phyloP scores from a whole-genome alignment of 2,113 vertebrate species.

The Catharus minimus region DNA sequence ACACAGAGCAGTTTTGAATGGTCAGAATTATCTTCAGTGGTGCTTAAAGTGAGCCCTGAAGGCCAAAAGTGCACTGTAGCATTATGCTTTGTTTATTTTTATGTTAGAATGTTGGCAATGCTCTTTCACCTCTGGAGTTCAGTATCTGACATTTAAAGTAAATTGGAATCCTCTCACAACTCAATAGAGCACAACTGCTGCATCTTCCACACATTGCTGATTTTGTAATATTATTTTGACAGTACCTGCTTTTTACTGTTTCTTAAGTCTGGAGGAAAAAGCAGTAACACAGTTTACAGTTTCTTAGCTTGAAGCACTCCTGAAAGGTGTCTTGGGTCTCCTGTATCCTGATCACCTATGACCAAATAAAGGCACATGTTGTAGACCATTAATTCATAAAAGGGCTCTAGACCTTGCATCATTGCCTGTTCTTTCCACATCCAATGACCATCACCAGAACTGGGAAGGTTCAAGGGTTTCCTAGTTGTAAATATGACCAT shows the following conservation, averaged over 20 bases:
- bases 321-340: not conserved
- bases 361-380: not conserved
- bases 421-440: not conserved
- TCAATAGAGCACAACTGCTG: rapidly evolving
- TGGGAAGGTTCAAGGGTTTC: not conserved
- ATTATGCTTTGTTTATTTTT: not conserved
- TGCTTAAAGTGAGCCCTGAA: not conserved
- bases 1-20: not conserved
- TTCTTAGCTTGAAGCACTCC: not conserved
- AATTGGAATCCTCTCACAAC: not conserved
- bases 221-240: not conserved
- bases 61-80: not conserved
- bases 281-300: not conserved
- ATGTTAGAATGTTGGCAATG: not conserved
- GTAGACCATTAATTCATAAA: not conserved
- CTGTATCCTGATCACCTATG: not conserved
- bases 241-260: not conserved
- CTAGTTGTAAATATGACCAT: rapidly evolving
- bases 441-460: not conserved
- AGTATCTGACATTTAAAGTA: conserved; percentile 17
- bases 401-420: not conserved
- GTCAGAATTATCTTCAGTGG: not conserved
- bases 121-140: conserved; percentile 13
- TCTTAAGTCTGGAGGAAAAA: not conserved
- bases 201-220: rapidly evolving